Conservation (phyloP, 2,113 vertebrate genomes). For the Lamprologus tigripictilis region DNA sequence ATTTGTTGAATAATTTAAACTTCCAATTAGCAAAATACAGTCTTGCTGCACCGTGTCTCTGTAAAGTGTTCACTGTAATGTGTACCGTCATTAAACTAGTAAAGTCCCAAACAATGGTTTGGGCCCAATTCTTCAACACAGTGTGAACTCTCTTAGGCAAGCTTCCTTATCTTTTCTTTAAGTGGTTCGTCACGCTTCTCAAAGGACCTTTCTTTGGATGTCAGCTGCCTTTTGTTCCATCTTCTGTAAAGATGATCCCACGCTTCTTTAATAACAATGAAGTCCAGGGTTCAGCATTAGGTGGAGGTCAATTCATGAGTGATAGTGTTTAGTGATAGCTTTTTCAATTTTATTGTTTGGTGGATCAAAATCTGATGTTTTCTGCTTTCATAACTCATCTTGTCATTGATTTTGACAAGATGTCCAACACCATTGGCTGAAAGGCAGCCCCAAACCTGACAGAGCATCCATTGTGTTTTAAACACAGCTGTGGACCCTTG, state of each 20-base stretch:
- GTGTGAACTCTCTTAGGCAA: neutral
- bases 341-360: neutral
- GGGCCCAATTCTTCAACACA: neutral
- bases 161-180: neutral
- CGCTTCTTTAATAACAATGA: neutral
- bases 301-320: neutral
- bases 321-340: neutral
- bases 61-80: neutral
- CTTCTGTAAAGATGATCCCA: neutral
- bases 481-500: neutral
- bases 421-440: neutral
- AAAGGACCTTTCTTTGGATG: neutral
- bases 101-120: neutral
- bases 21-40: neutral
- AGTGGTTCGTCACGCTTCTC: neutral
- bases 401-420: neutral
- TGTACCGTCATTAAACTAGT: neutral
- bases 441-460: neutral
- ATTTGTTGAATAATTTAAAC: neutral
- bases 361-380: neutral
- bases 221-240: neutral
- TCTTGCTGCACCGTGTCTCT: neutral
- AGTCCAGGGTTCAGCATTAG: neutral
- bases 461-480: neutral
- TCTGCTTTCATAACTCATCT: neutral